A percentile compares a stretch with the other conserved stretches of the same genome.
Conservation (phyloP, 2,888 invertebrate genomes). For the Steromphala cineraria region DNA sequence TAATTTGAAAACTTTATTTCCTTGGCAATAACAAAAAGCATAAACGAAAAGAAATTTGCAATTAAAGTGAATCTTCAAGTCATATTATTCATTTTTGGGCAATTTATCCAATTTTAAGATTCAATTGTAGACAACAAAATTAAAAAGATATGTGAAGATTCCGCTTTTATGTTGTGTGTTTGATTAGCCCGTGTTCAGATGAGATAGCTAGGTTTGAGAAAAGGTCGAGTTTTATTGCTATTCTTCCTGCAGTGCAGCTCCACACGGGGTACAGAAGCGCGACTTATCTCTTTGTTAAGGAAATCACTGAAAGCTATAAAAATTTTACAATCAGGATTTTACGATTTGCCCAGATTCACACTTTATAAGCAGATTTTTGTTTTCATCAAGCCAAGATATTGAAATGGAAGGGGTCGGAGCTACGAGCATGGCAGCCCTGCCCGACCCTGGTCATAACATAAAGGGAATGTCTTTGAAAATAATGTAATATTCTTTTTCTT, state of each 20-base stretch:
- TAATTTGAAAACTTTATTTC: too few species aligned
- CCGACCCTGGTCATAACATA: slow-evolving; percentile 3
- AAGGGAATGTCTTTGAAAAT: slow-evolving; percentile 17
- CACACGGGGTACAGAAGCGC: not conserved
- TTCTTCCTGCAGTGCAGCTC: not conserved
- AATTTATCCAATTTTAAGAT: too few species aligned
- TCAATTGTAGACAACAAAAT: not conserved
- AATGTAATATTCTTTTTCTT: slow-evolving; percentile 17
- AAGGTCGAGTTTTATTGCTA: slow-evolving; percentile 14
- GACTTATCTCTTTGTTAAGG: slow-evolving; percentile 21
- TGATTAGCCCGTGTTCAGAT: slow-evolving; percentile 13
- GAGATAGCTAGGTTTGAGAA: not conserved
- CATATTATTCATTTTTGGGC: too few species aligned
- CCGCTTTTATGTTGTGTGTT: slow-evolving; percentile 11
- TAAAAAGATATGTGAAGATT: slow-evolving; percentile 4
- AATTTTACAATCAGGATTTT: slow-evolving; percentile 19
- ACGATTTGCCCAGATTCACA: slow-evolving; percentile 21
- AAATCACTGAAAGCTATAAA: slow-evolving; percentile 17
- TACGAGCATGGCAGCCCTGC: not conserved
- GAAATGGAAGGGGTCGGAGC: not conserved
- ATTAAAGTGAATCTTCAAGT: too few species aligned
- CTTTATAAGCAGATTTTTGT: slow-evolving; percentile 21
- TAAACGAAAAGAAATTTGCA: too few species aligned
- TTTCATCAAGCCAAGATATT: slow-evolving; percentile 15
- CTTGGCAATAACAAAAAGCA: too few species aligned